phyloP scores from a whole-genome alignment of 2,113 vertebrate genomes.

The Seriola aureovittata region DNA sequence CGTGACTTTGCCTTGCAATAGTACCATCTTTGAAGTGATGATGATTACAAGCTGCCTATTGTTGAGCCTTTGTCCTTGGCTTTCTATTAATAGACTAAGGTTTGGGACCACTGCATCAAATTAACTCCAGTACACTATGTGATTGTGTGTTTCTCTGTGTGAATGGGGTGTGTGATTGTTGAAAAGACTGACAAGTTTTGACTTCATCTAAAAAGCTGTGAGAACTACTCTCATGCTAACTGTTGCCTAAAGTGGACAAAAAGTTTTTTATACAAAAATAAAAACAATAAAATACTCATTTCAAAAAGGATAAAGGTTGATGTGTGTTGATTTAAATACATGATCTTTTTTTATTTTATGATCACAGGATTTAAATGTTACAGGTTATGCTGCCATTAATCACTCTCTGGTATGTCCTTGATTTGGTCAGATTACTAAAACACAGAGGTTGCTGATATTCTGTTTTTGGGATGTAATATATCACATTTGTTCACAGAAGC shows the following conservation, averaged over 20 bases:
- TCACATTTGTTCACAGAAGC: too few species aligned
- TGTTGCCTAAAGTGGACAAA: conserved; percentile 82
- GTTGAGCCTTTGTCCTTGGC: conserved; percentile 63
- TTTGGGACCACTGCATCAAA: conserved; percentile 78
- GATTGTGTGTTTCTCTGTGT: conserved; percentile 63
- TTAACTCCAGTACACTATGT: conserved; percentile 71
- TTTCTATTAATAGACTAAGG: conserved; percentile 70
- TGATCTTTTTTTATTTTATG: too few species aligned
- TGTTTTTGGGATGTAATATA: too few species aligned
- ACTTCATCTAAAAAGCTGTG: conserved; percentile 75
- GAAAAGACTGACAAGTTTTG: conserved; percentile 65
- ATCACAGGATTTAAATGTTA: too few species aligned
- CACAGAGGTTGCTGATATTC: background rate
- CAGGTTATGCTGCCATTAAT: background rate
- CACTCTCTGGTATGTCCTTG: background rate
- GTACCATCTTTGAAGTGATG: conserved; percentile 63
- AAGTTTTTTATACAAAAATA: conserved; percentile 83
- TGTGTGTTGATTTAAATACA: background rate
- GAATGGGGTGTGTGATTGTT: conserved; percentile 59
- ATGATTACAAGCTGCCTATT: conserved; percentile 69
- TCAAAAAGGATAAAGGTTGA: conserved; percentile 35
- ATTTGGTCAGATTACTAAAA: background rate
- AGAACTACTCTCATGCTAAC: conserved; percentile 80
- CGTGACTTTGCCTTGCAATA: conserved; percentile 63
- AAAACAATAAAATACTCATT: conserved; percentile 80